Conservation (phyloP, 1,140 invertebrate genomes). For the Catajapyx aquilonaris region DNA sequence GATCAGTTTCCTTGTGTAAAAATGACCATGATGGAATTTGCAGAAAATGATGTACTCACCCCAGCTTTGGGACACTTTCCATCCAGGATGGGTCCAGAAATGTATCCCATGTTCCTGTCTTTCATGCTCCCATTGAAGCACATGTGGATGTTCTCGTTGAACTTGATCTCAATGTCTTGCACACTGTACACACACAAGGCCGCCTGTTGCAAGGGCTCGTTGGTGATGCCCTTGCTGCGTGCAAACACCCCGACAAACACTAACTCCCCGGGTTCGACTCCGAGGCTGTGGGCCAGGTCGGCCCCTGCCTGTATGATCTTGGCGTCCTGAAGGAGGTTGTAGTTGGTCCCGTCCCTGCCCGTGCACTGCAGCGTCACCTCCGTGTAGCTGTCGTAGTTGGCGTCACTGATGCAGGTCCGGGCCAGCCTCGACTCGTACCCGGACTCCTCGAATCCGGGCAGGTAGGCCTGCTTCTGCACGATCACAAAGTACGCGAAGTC, state of each 20-base stretch:
- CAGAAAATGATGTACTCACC: constrained; percentile 26
- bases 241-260: constrained; percentile 68
- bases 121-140: constrained; percentile 87
- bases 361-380: constrained; percentile 79
- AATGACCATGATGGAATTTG: too few relatives aligned
- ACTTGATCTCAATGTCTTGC: constrained; percentile 71
- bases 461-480: constrained; percentile 77
- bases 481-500: constrained; percentile 89
- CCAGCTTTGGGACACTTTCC: constrained; percentile 70
- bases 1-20: too few relatives aligned
- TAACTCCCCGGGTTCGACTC: constrained; percentile 48
- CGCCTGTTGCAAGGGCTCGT: constrained; percentile 49
- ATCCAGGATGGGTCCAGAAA: constrained; percentile 73
- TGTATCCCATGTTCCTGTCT: constrained; percentile 78
- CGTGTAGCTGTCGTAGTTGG: constrained; percentile 85
- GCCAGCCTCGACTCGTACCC: constrained; percentile 78
- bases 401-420: constrained; percentile 78
- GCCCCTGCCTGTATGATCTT: constrained; percentile 58
- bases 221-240: constrained; percentile 56
- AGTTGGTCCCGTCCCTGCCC: constrained; percentile 35
- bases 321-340: constrained; percentile 81
- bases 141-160: constrained; percentile 90
- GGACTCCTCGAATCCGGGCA: constrained; percentile 64
- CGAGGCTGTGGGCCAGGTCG: constrained; percentile 55
- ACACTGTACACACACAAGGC: constrained; percentile 71